Evolutionary conservation across 2,113 vertebrate species (phyloP).

Genomic region (Cacatua alba): DNA sequence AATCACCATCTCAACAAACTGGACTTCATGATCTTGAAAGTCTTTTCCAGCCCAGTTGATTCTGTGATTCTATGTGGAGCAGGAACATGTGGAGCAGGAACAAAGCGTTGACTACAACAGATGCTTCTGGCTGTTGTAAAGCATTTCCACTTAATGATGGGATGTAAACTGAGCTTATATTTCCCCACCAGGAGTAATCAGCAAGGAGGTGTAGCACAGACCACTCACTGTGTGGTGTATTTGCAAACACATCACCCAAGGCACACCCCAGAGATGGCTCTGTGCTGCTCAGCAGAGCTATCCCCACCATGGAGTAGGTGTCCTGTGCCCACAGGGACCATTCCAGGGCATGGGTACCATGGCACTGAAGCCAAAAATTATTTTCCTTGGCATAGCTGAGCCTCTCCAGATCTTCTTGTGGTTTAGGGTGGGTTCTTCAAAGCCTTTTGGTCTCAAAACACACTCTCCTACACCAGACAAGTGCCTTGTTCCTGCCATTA

Average conservation of each 20-base stretch:
- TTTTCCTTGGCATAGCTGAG: background rate
- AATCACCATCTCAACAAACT: background rate
- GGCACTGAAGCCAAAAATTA: background rate
- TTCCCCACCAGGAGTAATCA: background rate
- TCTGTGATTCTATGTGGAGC: background rate
- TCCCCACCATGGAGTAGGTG: background rate
- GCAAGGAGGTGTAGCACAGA: background rate
- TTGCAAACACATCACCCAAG: background rate
- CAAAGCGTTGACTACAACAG: background rate
- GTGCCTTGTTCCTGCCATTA: background rate
- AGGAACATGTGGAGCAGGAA: background rate
- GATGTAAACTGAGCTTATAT: background rate
- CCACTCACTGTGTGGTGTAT: background rate
- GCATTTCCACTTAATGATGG: background rate
- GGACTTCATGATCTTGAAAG: background rate
- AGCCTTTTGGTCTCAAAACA: background rate
- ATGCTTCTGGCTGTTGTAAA: background rate
- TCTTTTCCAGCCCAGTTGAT: background rate
- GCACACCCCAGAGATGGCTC: background rate
- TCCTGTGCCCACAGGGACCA: rapidly evolving
- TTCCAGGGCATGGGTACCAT: background rate
- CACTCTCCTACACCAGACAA: background rate
- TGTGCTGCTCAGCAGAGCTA: rapidly evolving
- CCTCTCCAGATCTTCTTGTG: background rate
- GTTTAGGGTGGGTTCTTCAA: background rate